These are phyloP conservation scores for Discoglossus pictus DNA, from an alignment of 2,797 vertebrate genomes.

Conservation along the genomic window DNA sequence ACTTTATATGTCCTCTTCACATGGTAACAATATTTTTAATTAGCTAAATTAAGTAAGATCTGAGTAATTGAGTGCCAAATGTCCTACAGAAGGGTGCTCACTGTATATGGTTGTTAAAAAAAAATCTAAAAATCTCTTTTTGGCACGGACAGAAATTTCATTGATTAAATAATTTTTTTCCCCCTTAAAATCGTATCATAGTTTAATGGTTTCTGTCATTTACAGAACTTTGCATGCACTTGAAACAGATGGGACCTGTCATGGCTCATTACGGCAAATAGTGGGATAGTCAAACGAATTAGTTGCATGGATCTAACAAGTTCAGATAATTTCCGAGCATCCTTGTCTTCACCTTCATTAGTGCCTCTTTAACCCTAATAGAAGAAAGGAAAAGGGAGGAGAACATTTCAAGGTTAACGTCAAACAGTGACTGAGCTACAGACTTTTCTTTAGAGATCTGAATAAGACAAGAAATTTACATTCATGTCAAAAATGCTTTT, in stretches of 20 bases:
- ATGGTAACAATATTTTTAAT: too few species aligned
- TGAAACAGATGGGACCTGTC: conserved; percentile 48
- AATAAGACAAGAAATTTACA: too few species aligned
- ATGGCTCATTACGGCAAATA: conserved; percentile 45
- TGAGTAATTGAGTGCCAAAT: too few species aligned
- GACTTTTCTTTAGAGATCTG: not conserved
- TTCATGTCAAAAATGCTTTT: too few species aligned
- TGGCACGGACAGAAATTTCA: conserved; percentile 20
- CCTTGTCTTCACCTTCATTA: conserved; percentile 47
- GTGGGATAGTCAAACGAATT: conserved; percentile 38
- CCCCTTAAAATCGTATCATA: conserved; percentile 24
- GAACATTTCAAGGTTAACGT: conserved; percentile 12
- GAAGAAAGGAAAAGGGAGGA: not conserved
- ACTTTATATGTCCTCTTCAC: too few species aligned
- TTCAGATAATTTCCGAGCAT: conserved; percentile 45
- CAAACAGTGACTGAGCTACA: not conserved
- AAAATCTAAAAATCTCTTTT: too few species aligned
- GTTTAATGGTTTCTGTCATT: conserved; percentile 47
- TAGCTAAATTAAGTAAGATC: too few species aligned
- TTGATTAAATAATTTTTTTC: conserved; percentile 29
- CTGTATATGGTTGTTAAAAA: too few species aligned
- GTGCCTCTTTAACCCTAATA: conserved; percentile 39
- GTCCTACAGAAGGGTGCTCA: too few species aligned
- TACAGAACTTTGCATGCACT: conserved; percentile 35
- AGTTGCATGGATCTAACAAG: conserved; percentile 40